Evolutionary conservation across 2,888 invertebrate species (phyloP).

Genomic region (Mimas tiliae): DNA sequence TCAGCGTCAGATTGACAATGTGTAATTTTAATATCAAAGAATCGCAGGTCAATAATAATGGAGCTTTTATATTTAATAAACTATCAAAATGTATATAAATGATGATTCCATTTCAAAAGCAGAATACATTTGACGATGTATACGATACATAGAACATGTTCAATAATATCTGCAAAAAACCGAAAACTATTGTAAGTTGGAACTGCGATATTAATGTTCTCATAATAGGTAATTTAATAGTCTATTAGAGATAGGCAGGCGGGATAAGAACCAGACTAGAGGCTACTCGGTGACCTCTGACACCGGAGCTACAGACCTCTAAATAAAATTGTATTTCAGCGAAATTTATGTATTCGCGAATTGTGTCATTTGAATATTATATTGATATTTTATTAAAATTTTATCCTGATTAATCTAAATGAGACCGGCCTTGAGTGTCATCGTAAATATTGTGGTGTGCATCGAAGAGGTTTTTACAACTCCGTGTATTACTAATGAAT

Average conservation of each 20-base stretch:
- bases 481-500: slow-evolving; percentile 9
- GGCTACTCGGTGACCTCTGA: slow-evolving; percentile 11
- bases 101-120: slow-evolving; percentile 26
- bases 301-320: slow-evolving; percentile 7
- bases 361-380: slow-evolving; percentile 17
- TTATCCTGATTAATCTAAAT: slow-evolving; percentile 15
- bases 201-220: slow-evolving; percentile 43
- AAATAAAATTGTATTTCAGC: background rate
- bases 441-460: slow-evolving; percentile 1
- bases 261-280: background rate
- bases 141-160: slow-evolving; percentile 43
- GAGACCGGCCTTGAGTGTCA: slow-evolving; percentile 2
- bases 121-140: slow-evolving; percentile 40
- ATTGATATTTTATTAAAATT: slow-evolving; percentile 10
- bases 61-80: background rate
- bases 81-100: no score
- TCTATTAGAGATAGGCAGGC: background rate
- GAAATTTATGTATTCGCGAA: slow-evolving; percentile 10
- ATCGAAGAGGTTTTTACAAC: background rate
- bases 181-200: slow-evolving; percentile 41
- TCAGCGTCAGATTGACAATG: no score
- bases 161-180: slow-evolving; percentile 43
- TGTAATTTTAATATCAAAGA: background rate
- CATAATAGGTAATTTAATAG: slow-evolving; percentile 40
- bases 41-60: slow-evolving; percentile 13